Base-by-base conservation (phyloP, 2,113 vertebrate genomes). In the Anhinga rufa region DNA sequence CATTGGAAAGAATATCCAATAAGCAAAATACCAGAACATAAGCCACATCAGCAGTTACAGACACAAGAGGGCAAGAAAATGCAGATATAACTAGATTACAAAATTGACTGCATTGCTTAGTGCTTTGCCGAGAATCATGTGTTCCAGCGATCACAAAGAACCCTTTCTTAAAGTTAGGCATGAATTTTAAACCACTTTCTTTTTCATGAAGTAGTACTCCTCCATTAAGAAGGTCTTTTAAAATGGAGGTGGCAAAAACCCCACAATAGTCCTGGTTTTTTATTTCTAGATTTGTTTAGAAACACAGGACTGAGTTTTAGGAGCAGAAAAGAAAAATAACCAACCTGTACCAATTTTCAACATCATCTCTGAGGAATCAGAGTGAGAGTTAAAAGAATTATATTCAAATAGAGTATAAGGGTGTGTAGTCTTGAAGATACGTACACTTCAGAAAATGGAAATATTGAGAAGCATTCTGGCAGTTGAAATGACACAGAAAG, bases 131-230 rank as follows among this genome's bases (percentile, higher is more conserved):
- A 71, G 31, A 94, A 76, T 85, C 81, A 94, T 36, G 69, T 71
- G 62, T 52, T 92, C 29, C 49, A 76, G 66, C 34, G 49, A 91
- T 25, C 65, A 94, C 92, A 95, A 95, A 95, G 84, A 96, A 76
- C 15, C 34, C 40, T 95, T 95, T 94, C 70, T 89, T 65, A 38
- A 13, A 90, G 40, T 57, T 82, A 69, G 52, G 86, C 51, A 62
- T 6, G 17, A 81, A 87, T 84, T 86, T 86, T 57, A 81, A 72
- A 75, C 44, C 55, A 51, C 42, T 81, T 90, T 89, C 11, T 79
- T 88, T 84, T 86, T 32, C 64, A 66, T 48, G 3, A 89, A 72
- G 31, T 52, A 75, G 29, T 13, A 15, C 14, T 64, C 81, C 22
- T 70, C 38, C 22, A 75, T 32, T 14, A 51, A 87, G 13, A 76